A percentile compares a stretch with the other conserved stretches of the same genome.
Conservation (phyloP, 2,113 vertebrate genomes). For the Colossoma macropomum region DNA sequence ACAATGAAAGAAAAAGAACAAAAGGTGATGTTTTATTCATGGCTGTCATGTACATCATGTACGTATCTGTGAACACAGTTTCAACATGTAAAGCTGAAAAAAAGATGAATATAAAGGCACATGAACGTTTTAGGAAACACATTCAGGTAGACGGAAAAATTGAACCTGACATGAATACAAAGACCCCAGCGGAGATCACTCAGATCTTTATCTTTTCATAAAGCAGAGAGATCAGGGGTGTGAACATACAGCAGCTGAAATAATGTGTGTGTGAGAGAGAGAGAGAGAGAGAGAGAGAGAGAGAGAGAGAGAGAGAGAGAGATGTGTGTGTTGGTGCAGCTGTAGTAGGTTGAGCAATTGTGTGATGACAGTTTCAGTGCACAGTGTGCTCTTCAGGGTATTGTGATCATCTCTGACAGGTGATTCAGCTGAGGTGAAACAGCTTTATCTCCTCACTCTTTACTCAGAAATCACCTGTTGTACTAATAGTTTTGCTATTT, state of each 20-base stretch:
- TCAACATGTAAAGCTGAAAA: constrained; percentile 32
- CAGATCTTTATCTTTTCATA: constrained; percentile 79
- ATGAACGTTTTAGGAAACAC: constrained; percentile 64
- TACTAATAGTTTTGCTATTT: too few relatives aligned
- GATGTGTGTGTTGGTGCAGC: constrained; percentile 68
- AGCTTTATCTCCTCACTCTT: constrained; percentile 68
- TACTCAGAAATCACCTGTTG: too few relatives aligned
- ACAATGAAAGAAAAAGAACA: constrained; percentile 28
- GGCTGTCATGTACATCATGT: constrained; percentile 56
- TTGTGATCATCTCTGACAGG: constrained; percentile 78
- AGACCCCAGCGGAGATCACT: constrained; percentile 72
- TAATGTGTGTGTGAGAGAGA: constrained; percentile 51
- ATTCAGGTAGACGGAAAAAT: constrained; percentile 74
- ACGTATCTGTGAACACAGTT: constrained; percentile 45
- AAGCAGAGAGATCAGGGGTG: constrained; percentile 64
- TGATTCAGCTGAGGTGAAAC: constrained; percentile 70
- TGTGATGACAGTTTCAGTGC: constrained; percentile 82
- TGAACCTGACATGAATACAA: constrained; percentile 74
- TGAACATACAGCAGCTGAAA: constrained; percentile 77
- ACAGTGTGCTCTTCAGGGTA: constrained; percentile 73
- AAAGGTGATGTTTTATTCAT: constrained; percentile 42
- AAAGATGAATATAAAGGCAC: constrained; percentile 30
- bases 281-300: constrained; percentile 22
- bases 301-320: constrained; percentile 31
- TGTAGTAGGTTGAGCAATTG: constrained; percentile 80